phyloP scores from a whole-genome alignment of 2,113 vertebrate genomes.

The Triplophysa dalaica region DNA sequence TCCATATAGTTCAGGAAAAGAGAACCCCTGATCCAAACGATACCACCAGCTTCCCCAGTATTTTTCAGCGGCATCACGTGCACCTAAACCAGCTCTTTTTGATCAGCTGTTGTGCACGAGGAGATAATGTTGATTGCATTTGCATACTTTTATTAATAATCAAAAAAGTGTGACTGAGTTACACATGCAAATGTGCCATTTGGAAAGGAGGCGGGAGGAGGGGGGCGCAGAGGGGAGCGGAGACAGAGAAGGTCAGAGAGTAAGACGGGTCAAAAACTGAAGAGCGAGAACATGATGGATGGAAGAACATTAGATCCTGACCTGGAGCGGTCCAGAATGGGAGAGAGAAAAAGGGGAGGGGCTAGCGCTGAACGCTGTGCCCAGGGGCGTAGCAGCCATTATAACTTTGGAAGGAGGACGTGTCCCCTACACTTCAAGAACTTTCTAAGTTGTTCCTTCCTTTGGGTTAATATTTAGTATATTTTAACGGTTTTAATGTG shows the following conservation, averaged over 20 bases:
- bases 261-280: background rate
- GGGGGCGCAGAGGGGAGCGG: background rate
- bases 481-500: no score
- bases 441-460: no score
- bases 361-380: background rate
- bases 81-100: conserved; percentile 11
- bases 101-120: conserved; percentile 24
- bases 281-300: conserved; percentile 4
- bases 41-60: background rate
- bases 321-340: background rate
- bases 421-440: no score
- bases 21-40: background rate
- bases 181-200: conserved; percentile 31
- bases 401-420: no score
- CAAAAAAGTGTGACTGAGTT: conserved; percentile 22
- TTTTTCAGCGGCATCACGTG: background rate
- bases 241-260: background rate
- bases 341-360: background rate
- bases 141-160: conserved; percentile 32
- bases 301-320: conserved; percentile 8
- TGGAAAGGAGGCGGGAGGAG: background rate
- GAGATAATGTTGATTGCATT: conserved; percentile 27
- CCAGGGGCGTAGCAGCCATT: no score
- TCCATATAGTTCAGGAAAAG: background rate
- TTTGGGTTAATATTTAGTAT: no score